A percentile compares a stretch with the other conserved stretches of the same genome.
phyloP scores from a whole-genome alignment of 2,888 invertebrate species.

The Aphidius colemani region DNA sequence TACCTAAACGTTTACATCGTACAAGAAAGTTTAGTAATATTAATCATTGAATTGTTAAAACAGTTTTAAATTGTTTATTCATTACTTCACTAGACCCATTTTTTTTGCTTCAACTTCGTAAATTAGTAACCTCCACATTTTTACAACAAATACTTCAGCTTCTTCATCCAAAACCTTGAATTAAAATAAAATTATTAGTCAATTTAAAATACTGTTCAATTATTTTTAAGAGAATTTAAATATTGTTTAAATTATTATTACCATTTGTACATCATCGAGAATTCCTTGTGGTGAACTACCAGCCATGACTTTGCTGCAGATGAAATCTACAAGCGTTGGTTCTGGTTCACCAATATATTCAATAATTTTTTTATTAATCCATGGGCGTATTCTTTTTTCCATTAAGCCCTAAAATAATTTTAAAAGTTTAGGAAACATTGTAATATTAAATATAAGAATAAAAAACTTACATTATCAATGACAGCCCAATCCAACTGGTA shows the following conservation, averaged over 20 bases:
- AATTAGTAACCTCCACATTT: conserved; percentile 99
- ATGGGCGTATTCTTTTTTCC: conserved; percentile 96
- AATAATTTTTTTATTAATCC: conserved; percentile 99
- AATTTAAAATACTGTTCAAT: too few species aligned
- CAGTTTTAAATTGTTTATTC: conserved; percentile 29
- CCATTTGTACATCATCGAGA: conserved; percentile 98
- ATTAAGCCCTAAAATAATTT: conserved; percentile 72
- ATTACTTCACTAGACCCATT: conserved; percentile 81
- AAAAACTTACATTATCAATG: conserved; percentile 68
- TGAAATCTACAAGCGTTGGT: conserved; percentile 97
- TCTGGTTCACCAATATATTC: conserved; percentile 99
- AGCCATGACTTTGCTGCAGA: conserved; percentile 96
- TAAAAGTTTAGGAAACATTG: conserved; percentile 19
- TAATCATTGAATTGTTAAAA: not conserved
- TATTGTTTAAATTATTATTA: conserved; percentile 56
- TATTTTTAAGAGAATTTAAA: too few species aligned
- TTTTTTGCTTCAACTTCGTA: conserved; percentile 99
- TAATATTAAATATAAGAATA: too few species aligned
- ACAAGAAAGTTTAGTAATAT: conserved; percentile 32
- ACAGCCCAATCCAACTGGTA: conserved; percentile 92
- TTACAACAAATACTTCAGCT: conserved; percentile 99
- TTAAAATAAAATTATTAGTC: conserved; percentile 23
- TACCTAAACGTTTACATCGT: conserved; percentile 46
- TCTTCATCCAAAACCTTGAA: conserved; percentile 97
- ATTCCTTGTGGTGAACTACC: conserved; percentile 93